phyloP scores from a whole-genome alignment of 2,888 invertebrate species.

The Chouioia cunea region DNA sequence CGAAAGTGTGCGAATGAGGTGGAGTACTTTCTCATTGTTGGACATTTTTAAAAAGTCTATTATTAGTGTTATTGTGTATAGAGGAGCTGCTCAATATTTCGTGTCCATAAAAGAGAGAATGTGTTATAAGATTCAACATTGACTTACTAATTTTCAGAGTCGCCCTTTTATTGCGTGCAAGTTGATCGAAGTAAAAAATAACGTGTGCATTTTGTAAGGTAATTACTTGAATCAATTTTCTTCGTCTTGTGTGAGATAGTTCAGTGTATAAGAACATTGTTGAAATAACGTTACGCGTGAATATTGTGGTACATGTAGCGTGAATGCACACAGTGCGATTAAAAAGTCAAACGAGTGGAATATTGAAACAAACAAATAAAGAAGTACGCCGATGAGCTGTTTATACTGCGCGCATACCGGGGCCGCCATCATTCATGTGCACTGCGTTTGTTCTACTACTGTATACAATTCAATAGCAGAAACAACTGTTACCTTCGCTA shows the following conservation, averaged over 20 bases:
- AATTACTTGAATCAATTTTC: constrained; percentile 8
- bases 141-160: constrained; percentile 18
- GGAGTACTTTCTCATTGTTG: constrained; percentile 67
- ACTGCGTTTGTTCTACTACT: constrained; percentile 59
- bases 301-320: constrained; percentile 17
- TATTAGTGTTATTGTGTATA: constrained; percentile 49
- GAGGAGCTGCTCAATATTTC: constrained; percentile 20
- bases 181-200: constrained; percentile 23
- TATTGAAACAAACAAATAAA: constrained; percentile 3
- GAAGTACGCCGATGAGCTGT: constrained; percentile 34
- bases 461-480: constrained; percentile 53
- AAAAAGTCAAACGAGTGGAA: constrained; percentile 1
- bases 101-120: constrained; percentile 13
- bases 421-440: constrained; percentile 45
- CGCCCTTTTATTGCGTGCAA: constrained; percentile 33
- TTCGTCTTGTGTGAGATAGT: constrained; percentile 15
- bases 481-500: constrained; percentile 58
- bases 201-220: constrained; percentile 26
- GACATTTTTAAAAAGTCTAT: constrained; percentile 68
- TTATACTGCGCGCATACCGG: constrained; percentile 41
- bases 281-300: constrained; percentile 9
- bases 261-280: constrained; percentile 23
- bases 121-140: constrained; percentile 20
- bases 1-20: constrained; percentile 75
- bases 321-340: constrained; percentile 23